Base-by-base conservation (phyloP, 2,113 vertebrate species). In the Sapajus apella region DNA sequence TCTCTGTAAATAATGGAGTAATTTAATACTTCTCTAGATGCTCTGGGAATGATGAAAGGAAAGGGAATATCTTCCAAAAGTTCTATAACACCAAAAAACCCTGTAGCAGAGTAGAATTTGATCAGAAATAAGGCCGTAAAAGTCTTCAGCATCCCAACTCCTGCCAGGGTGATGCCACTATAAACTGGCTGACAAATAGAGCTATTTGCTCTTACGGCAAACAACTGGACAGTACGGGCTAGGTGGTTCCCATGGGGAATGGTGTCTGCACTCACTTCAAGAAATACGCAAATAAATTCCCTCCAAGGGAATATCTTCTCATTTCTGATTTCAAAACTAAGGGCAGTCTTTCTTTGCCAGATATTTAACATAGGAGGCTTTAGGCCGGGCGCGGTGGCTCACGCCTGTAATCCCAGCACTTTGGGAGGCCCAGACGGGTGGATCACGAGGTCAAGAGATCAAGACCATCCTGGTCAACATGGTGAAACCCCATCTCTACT, bases 271-370 rank as follows among this genome's bases (percentile, higher is more conserved):
- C 25, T 68, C 55, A 80, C 35, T 87, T 84, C 37, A 84, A 89
- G 58, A 81, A 95, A 66, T 3, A 3, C 87, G 73, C 11, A 61
- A 18, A 8, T 81, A 64, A n/a, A 64, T 61, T n/a, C n/a, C 30
- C 23, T 80, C 37, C 47, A 80, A 80, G 56, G 56, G 20, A 95
- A 88, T 40, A 64, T 9, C 35, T 90, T 87, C 72, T 37, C 37
- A n/a, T 23, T 95, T 94, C 86, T 81, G 47, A 27, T 68, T 94
- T 90, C 72, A 94, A 76, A 95, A 64, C 64, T 85, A 93, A 86
- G n/a, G 17, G 14, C 35, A 52, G 55, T 64, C 61, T 85, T 68
- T 76, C 35, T 84, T n/a, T 86, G 68, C 18, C 85, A 82, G 45
- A 12, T 10, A 87, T 61, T 47, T 87, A 88, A 90, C 50, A 88